phyloP scores from a whole-genome alignment of 2,888 invertebrate genomes.

The Diaperis boleti region DNA sequence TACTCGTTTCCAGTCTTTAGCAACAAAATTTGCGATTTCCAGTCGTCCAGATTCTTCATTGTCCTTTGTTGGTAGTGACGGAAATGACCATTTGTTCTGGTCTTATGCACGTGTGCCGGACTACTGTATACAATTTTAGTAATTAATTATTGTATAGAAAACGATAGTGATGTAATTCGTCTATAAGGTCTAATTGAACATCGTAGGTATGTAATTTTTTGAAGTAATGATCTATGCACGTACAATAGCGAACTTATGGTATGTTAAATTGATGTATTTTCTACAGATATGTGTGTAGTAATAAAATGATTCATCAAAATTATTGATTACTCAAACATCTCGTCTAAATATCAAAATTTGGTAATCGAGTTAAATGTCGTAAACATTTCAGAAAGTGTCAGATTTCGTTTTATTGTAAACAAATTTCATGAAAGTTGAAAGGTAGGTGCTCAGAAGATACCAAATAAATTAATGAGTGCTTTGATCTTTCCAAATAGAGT shows the following conservation, averaged over 20 bases:
- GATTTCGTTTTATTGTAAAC: neutral
- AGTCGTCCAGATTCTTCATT: slow-evolving; percentile 30
- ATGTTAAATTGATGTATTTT: neutral
- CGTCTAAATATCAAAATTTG: slow-evolving; percentile 4
- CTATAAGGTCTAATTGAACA: slow-evolving; percentile 38
- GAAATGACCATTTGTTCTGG: slow-evolving; percentile 32
- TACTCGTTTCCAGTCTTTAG: slow-evolving; percentile 50
- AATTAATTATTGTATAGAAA: slow-evolving; percentile 47
- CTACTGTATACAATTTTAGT: slow-evolving; percentile 48
- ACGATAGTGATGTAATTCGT: slow-evolving; percentile 48
- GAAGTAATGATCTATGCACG: slow-evolving; percentile 34
- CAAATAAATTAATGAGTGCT: slow-evolving; percentile 7
- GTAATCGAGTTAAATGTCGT: neutral
- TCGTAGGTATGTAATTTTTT: slow-evolving; percentile 31
- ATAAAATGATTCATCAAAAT: neutral
- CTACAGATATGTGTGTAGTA: too few relatives aligned
- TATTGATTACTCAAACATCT: neutral
- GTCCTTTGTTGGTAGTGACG: neutral
- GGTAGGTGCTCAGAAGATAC: slow-evolving; percentile 4
- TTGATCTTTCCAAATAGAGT: neutral
- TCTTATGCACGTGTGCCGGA: slow-evolving; percentile 38
- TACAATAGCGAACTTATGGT: neutral
- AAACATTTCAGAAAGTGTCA: neutral
- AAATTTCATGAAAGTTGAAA: slow-evolving; percentile 9
- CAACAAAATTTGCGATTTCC: slow-evolving; percentile 44